phyloP scores from a whole-genome alignment of 2,888 invertebrate genomes.

The Epinotia bilunana region DNA sequence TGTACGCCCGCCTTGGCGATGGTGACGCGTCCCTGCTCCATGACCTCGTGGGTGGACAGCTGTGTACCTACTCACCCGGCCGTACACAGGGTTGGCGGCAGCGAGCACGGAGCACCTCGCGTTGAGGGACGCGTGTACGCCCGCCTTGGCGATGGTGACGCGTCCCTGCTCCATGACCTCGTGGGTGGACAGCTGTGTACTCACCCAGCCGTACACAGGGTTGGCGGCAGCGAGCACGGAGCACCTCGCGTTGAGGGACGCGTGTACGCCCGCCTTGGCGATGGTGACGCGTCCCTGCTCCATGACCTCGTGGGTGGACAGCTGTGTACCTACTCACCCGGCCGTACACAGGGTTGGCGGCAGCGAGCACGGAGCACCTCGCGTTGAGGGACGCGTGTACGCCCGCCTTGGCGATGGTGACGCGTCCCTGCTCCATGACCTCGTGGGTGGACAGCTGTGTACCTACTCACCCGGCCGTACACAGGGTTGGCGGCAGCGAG shows the following conservation, averaged over 20 bases:
- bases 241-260: conserved; percentile 98
- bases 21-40: conserved; percentile 99
- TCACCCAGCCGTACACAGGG: conserved; percentile 97
- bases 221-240: conserved; percentile 99
- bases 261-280: conserved; percentile 99
- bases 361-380: conserved; percentile 97
- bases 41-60: conserved; percentile 92
- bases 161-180: conserved; percentile 87
- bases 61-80: conserved; percentile 87
- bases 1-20: conserved; percentile 99
- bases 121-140: conserved; percentile 98
- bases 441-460: conserved; percentile 89
- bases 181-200: conserved; percentile 93
- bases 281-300: conserved; percentile 99
- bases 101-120: conserved; percentile 98
- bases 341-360: conserved; percentile 99
- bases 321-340: conserved; percentile 83
- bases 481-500: conserved; percentile 99
- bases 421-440: conserved; percentile 98
- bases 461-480: conserved; percentile 93
- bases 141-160: conserved; percentile 98
- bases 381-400: conserved; percentile 99
- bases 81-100: conserved; percentile 99
- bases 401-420: conserved; percentile 99
- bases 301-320: conserved; percentile 76